Evolutionary conservation across 2,113 vertebrate species (phyloP), one percentile per base, ranked within the genome.

Genomic region (Cyprinus carpio): DNA sequence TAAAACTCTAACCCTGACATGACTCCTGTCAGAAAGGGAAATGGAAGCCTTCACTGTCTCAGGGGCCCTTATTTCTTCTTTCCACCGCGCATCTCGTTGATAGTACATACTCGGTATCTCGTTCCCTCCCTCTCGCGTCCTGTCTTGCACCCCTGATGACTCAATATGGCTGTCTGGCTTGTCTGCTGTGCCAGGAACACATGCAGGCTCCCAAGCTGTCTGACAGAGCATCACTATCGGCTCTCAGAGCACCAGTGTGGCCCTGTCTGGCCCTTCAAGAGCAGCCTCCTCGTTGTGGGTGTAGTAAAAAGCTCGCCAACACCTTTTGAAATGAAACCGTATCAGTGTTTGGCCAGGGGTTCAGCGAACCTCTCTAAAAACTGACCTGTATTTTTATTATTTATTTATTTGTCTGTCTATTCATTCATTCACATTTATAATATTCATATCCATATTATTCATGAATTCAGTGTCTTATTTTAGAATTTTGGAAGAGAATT

Each of bases 81-180:
- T 56, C 46, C 62, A 29, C 18, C 29, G 56, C 43, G 37, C 29
- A 23, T 80, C 34, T 49, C 31, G 29, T 31, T 34, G 46, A 71
- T 69, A 43, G 43, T 65, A 54, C 79, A 31, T 43, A 62, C 87
- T 51, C 60, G 3, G 54, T 71, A 46, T 78, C 81, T 80, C 82
- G 37, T 58, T 81, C 76, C 72, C 75, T 71, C 31, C n/a, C 76
- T 64, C 86, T 58, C 31, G 15, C n/a, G 25, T 58, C 10, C 40
- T 23, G 71, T 29, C 58, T 75, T 34, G 69, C 86, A 74, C 46
- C 79, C 83, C n/a, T 84, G 29, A 79, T 81, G 69, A 75, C 77
- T 80, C 82, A 81, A 74, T 84, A 58, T 80, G 65, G 40, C 46
- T 81, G 69, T 81, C 69, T 75, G 58, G 67, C 54, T 37, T 54